Base-by-base conservation (phyloP, 2,113 vertebrate species). In the Galbula dea region DNA sequence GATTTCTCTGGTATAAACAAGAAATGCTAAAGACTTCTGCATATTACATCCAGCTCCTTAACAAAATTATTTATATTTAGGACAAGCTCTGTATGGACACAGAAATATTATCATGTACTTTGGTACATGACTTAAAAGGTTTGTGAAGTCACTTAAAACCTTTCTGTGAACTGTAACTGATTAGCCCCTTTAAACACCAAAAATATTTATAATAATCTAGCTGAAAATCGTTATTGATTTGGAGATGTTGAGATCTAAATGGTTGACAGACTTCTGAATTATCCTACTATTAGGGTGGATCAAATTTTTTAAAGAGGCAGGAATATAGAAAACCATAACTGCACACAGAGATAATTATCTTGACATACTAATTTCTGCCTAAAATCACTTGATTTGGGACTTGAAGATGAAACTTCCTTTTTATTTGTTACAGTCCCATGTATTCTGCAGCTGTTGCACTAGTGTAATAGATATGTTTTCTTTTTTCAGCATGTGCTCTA, bases 171-270 rank as follows among this genome's bases (percentile, higher is more conserved):
- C 87, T 24, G 45, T 36, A 74, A 92, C 37, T 39, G 45, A 66
- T 85, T 73, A 54, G 32, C 17, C 21, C 11, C 29, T 87, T 87
- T 66, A 82, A 87, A 52, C n/a, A 83, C 27, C 34, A 20, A 68
- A 77, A 92, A 82, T 54, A 63, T 49, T 78, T 80, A 4, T 34
- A 85, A 65, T 45, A 89, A 68, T 79, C 41, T 68, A 57, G n/a
- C 41, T 83, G 62, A 94, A 94, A 94, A 87, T 57, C 46, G 54
- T 41, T n/a, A n/a, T n/a, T n/a, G n/a, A n/a, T n/a, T n/a, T n/a
- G n/a, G 24, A 89, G 24, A 19, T 75, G 21, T 84, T 76, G 74
- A 90, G 84, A 71, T 61, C 61, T 51, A n/a, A 88, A 83, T 55
- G 15, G 10, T 66, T 91, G 66, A 83, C 46, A 24, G 29, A 69